Evolutionary conservation across 2,113 vertebrate species (phyloP), one percentile per base, ranked within the genome.

Genomic region (Ellobius talpinus): DNA sequence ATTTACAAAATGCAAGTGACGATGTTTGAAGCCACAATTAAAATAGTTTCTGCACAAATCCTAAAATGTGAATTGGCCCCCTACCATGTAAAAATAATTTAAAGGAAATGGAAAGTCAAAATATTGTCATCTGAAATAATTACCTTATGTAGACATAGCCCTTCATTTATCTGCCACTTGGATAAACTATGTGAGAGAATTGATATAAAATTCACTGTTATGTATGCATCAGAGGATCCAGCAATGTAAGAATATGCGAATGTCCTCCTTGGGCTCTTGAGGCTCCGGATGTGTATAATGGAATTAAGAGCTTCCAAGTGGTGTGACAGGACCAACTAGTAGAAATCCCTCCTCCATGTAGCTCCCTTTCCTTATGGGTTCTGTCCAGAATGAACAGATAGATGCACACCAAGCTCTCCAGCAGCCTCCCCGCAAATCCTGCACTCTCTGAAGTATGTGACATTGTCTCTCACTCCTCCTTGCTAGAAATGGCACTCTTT

Each of bases 61-160:
- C 23, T 77, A 95, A 96, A 97, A 96, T 91, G 63, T 6, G 89
- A 96, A 96, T 90, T 90, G 97, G 78, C 82, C 82, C 90, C 92
- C 96, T 96, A 96, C 92, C 65, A 96, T 1, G 77, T 74, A 72
- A 96, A 97, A 96, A 91, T 96, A 95, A 98, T 97, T 97, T 96
- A 85, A 94, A 91, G 87, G 58, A 97, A 97, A 97, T 95, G 78
- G 84, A 90, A 97, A 98, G 94, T 96, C 94, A 91, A 96, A 98
- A 97, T 96, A 95, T 89, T 90, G 66, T 84, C 89, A 93, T 96
- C 78, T 65, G 78, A 96, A 96, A 96, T 97, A 97, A 97, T 97
- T 90, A 92, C 91, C 74, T 89, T 87, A 93, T 63, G 55, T 66
- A 96, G 88, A 93, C 91, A 84, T 79, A 81, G 74, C 42, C 92